Evolutionary conservation across 2,888 invertebrate species (phyloP).

Genomic region (Pseudolycoriella hygida): DNA sequence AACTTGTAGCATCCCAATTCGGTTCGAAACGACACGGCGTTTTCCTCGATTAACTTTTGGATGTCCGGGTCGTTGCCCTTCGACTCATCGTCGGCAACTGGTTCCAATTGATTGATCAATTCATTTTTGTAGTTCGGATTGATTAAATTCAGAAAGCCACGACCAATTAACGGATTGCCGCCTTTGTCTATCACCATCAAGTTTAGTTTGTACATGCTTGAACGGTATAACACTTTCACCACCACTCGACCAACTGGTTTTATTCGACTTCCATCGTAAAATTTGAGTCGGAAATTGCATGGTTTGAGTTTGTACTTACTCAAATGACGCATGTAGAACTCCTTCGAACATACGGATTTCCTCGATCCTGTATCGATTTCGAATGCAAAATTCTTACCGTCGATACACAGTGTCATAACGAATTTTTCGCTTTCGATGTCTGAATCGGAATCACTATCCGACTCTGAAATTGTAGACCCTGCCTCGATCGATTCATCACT

Average conservation of each 20-base stretch:
- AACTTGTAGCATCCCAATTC: background rate
- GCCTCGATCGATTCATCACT: no score
- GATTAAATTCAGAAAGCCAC: background rate
- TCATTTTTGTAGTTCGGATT: background rate
- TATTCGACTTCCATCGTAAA: background rate
- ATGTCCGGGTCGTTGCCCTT: background rate
- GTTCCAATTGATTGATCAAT: no score
- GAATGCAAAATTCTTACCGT: background rate
- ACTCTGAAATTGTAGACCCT: no score
- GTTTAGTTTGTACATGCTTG: background rate
- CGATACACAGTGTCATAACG: background rate
- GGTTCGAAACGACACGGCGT: background rate
- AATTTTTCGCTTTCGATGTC: background rate
- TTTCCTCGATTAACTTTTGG: background rate
- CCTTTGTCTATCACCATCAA: background rate
- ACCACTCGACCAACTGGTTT: background rate
- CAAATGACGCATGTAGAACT: background rate
- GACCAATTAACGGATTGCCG: background rate
- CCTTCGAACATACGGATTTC: background rate
- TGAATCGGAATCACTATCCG: no score
- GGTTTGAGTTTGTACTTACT: background rate
- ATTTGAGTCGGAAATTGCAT: background rate
- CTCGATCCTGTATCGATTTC: background rate
- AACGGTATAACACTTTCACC: background rate
- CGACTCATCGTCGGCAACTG: background rate